These are phyloP conservation scores for Neoseiulus cucumeris DNA, from an alignment of 1,140 invertebrate species.

Conservation along the genomic window DNA sequence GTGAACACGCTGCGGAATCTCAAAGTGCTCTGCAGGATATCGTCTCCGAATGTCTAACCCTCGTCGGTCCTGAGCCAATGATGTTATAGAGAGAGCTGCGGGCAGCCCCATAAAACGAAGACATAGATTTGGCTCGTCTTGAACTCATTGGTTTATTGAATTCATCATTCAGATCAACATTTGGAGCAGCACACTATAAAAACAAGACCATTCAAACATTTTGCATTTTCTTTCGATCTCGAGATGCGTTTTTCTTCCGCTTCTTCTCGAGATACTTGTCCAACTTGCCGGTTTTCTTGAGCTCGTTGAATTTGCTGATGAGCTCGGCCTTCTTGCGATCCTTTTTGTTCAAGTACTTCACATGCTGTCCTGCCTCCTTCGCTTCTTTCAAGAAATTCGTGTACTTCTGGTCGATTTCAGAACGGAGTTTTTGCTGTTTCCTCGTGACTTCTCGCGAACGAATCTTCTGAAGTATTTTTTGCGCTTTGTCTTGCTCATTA, in stretches of 20 bases:
- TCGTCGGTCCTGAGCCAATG: no score
- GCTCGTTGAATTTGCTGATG: constrained; percentile 42
- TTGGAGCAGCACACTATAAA: no score
- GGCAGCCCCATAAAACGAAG: no score
- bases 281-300: constrained; percentile 25
- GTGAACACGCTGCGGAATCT: no score
- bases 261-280: constrained; percentile 51
- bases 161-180: no score
- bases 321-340: constrained; percentile 36
- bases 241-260: constrained; percentile 37
- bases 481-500: constrained; percentile 27
- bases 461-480: constrained; percentile 33
- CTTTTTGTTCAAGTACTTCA: constrained; percentile 29
- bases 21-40: no score
- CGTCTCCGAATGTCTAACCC: no score
- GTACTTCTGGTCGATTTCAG: constrained; percentile 36
- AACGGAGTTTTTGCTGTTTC: constrained; percentile 33
- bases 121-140: no score
- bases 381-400: constrained; percentile 39
- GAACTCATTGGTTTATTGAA: no score
- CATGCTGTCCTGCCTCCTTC: constrained; percentile 45
- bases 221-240: constrained; percentile 17
- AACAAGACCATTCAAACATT: neutral
- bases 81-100: no score
- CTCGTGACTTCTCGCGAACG: constrained; percentile 40